These are phyloP conservation scores for Gallinago media DNA, from an alignment of 2,113 vertebrate genomes.

Conservation along the genomic window DNA sequence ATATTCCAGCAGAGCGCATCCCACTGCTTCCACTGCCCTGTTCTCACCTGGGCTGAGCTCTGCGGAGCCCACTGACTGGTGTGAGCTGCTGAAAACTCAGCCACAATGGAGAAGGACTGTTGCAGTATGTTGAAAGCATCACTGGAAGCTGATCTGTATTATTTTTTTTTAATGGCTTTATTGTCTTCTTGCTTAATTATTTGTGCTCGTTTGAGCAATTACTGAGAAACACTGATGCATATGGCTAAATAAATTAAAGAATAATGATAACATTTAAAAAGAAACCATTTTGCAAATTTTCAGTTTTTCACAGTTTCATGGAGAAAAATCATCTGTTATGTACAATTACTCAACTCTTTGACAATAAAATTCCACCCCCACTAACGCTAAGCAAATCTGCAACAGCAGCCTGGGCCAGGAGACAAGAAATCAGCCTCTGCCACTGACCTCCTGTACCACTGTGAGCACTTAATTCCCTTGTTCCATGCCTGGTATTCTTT, in stretches of 20 bases:
- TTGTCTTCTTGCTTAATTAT: constrained; percentile 16
- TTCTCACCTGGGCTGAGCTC: not conserved
- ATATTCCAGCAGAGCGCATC: not conserved
- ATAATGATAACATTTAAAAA: constrained; percentile 3
- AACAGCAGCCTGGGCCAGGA: not conserved
- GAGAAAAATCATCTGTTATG: not conserved
- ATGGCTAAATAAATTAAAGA: constrained; percentile 52
- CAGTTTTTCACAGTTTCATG: constrained; percentile 4
- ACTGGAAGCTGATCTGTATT: not conserved
- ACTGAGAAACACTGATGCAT: not conserved
- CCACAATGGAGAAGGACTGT: not conserved
- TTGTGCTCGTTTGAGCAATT: constrained; percentile 32
- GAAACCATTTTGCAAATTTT: not conserved
- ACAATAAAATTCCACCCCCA: not conserved
- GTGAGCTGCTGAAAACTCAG: not conserved
- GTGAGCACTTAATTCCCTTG: not conserved
- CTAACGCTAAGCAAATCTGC: not conserved
- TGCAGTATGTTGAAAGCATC: not conserved
- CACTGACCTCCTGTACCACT: not conserved
- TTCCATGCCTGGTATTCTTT: not conserved
- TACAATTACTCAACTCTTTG: not conserved
- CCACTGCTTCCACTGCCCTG: not conserved
- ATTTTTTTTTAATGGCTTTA: not conserved
- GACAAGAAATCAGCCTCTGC: not conserved
- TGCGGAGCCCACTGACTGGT: not conserved